A percentile compares a stretch with the other conserved stretches of the same genome.
These are phyloP conservation scores for Notodonta ziczac DNA, from an alignment of 2,888 invertebrate species.

Conservation along the genomic window DNA sequence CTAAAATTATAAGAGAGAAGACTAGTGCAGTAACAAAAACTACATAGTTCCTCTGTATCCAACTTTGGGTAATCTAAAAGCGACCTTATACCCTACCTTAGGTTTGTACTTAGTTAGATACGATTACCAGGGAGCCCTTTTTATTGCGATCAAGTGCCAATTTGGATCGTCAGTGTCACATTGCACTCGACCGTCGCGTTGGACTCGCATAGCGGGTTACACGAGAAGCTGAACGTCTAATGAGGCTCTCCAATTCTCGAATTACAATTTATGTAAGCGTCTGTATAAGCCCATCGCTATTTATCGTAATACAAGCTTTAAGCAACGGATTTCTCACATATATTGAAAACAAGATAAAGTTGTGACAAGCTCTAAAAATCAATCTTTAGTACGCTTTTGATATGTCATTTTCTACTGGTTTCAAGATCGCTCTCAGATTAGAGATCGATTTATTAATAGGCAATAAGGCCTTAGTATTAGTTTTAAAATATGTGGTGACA, in stretches of 20 bases:
- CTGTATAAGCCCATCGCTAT: constrained; percentile 1
- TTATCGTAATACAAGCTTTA: background rate
- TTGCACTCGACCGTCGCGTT: constrained; percentile 42
- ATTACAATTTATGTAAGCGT: constrained; percentile 6
- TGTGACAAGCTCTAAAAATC: too few relatives aligned
- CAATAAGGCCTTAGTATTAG: too few relatives aligned
- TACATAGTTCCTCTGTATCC: too few relatives aligned
- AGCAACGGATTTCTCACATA: background rate
- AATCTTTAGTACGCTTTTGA: too few relatives aligned
- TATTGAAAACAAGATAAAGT: background rate
- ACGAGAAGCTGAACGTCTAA: constrained; percentile 34
- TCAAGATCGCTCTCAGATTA: too few relatives aligned
- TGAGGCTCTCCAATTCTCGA: constrained; percentile 16
- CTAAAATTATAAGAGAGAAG: too few relatives aligned
- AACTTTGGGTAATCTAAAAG: too few relatives aligned
- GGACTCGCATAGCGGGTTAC: constrained; percentile 39
- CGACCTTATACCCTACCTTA: too few relatives aligned
- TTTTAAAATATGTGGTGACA: too few relatives aligned
- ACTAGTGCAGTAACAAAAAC: too few relatives aligned
- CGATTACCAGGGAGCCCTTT: constrained; percentile 26
- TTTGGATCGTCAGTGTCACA: constrained; percentile 52
- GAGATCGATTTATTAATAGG: too few relatives aligned
- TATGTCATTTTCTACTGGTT: too few relatives aligned
- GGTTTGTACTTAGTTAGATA: constrained; percentile 13
- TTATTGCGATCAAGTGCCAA: constrained; percentile 60